Evolutionary conservation across 2,888 invertebrate genomes (phyloP), one percentile per base, ranked within the genome.

Genomic region (Sphaeridia pumilis): DNA sequence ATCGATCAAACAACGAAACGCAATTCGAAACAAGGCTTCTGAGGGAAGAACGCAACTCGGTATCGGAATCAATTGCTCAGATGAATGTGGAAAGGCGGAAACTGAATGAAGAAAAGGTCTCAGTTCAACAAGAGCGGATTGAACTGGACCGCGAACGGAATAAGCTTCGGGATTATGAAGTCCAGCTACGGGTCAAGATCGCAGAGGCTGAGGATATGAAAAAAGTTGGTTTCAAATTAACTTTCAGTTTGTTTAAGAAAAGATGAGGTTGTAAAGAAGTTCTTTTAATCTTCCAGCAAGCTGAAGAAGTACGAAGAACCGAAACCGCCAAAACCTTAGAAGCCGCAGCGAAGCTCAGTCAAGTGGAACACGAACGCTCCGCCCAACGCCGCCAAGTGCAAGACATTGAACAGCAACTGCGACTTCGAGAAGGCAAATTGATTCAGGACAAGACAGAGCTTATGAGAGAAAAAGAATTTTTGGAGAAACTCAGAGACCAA

Each of bases 71-170:
- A 0, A 60, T 64, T 26, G 59, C 61, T 20, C 56, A 64, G 51
- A 47, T 61, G 14, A 66, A 68, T 26, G 71, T 71, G 50, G 70
- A 71, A 58, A 60, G 69, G 35, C 71, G 72, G 69, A 70, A 71
- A 1, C 66, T 80, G 21, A 77, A 78, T 63, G 78, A 79, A 66
- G 78, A 78, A 63, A 74, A 74, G 61, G 74, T 78, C 68, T 77
- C 76, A 53, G 72, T 80, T 61, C 75, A 77, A 50, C 78, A 78
- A 51, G 75, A 78, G 68, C 75, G 76, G 51, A 74, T 77, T 14
- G 79, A 79, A 1, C 74, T 79, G 43, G 76, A 73, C 61, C 74
- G 77, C 60, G 79, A 80, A 68, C 74, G 75, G 0, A 78, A 79
- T 66, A 78, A 76, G 14, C 4, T 64, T 12, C 24, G 55, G 36